These are phyloP conservation scores for Papilio machaon DNA, from an alignment of 1,140 invertebrate genomes.

Conservation along the genomic window DNA sequence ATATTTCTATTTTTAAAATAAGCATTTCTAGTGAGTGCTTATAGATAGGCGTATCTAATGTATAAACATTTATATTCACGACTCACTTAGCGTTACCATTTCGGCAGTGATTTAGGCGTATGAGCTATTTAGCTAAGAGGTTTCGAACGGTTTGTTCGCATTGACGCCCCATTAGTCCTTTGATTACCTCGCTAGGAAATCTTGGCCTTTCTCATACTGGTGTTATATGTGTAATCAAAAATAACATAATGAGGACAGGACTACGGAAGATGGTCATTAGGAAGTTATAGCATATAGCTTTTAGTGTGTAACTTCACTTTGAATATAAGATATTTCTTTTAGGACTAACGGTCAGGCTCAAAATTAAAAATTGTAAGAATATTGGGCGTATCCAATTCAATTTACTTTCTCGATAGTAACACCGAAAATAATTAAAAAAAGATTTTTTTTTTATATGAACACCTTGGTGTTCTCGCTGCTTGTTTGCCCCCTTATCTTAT, in stretches of 20 bases:
- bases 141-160: neutral
- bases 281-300: too few species aligned
- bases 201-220: neutral
- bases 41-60: neutral
- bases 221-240: neutral
- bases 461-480: too few species aligned
- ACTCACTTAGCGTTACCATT: conserved; percentile 6
- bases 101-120: neutral
- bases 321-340: too few species aligned
- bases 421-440: too few species aligned
- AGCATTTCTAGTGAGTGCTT: neutral
- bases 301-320: neutral
- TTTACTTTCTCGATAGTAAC: too few species aligned
- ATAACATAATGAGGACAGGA: neutral
- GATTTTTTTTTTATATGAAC: too few species aligned
- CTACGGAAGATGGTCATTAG: neutral
- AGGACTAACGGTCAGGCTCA: too few species aligned
- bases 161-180: neutral
- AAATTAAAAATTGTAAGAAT: too few species aligned
- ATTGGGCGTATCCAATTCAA: too few species aligned
- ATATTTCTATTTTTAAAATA: neutral
- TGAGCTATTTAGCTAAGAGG: conserved; percentile 7
- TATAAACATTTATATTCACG: neutral
- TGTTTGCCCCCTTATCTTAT: too few species aligned
- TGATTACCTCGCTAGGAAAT: neutral